Percentiles rank a stretch among this genome's conserved stretches.
phyloP scores from a whole-genome alignment of 2,797 vertebrate species.

The Neosilurus hyrtlii region DNA sequence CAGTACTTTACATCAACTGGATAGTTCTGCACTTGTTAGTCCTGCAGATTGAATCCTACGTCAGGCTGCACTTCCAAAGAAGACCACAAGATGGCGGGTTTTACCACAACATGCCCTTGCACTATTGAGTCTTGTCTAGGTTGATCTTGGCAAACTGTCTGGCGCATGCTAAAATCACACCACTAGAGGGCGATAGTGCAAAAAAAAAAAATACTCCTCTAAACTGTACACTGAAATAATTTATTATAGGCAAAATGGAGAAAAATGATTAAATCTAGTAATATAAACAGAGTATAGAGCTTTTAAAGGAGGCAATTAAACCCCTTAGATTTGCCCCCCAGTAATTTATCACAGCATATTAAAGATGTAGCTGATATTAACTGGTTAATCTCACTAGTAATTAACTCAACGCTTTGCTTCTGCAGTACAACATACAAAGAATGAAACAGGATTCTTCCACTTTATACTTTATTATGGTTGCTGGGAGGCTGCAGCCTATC shows the following conservation, averaged over 20 bases:
- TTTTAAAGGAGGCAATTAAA: background rate
- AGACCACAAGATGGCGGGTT: slow-evolving; percentile 5
- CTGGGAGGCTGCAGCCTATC: too few relatives aligned
- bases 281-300: background rate
- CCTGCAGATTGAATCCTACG: too few relatives aligned
- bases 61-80: background rate
- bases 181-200: background rate
- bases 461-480: too few relatives aligned
- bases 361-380: background rate
- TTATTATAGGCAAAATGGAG: background rate
- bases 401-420: too few relatives aligned
- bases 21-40: too few relatives aligned
- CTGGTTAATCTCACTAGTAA: too few relatives aligned
- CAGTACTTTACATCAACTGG: too few relatives aligned
- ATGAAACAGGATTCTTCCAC: too few relatives aligned
- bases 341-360: background rate
- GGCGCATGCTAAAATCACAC: background rate
- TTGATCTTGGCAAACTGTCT: too few relatives aligned
- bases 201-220: background rate
- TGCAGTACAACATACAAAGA: too few relatives aligned
- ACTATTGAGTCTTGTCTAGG: too few relatives aligned
- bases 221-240: background rate
- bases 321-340: background rate
- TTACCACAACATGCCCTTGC: background rate
- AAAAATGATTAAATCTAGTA: too few relatives aligned